Evolutionary conservation across 2,113 vertebrate species (phyloP).

Genomic region (Aplodontia rufa): DNA sequence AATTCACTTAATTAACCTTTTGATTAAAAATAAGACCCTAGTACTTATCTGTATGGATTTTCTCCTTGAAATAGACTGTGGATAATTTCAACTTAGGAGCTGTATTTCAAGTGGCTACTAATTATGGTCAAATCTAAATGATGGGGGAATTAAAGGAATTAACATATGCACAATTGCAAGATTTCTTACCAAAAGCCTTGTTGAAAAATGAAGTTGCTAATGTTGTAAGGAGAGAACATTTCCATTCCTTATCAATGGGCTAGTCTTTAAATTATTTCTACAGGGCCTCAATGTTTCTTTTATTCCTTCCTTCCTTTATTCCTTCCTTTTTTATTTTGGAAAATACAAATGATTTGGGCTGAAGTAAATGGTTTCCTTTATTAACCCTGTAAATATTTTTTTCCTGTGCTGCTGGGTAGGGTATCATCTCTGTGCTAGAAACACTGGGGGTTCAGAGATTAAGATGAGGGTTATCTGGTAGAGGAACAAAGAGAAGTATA

Average conservation of each 20-base stretch:
- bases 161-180: slow-evolving; percentile 20
- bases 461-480: neutral
- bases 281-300: neutral
- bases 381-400: slow-evolving; percentile 10
- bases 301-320: too few species aligned
- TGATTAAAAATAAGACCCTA: slow-evolving; percentile 69
- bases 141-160: slow-evolving; percentile 46
- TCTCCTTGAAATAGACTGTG: slow-evolving; percentile 51
- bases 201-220: slow-evolving; percentile 48
- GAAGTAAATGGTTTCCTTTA: slow-evolving; percentile 17
- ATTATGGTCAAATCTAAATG: slow-evolving; percentile 62
- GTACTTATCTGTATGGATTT: slow-evolving; percentile 73
- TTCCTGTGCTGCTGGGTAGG: neutral
- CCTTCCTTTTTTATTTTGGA: too few species aligned
- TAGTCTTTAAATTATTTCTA: slow-evolving; percentile 28
- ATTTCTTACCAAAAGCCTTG: slow-evolving; percentile 35
- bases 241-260: neutral
- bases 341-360: neutral
- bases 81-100: slow-evolving; percentile 63
- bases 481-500: neutral
- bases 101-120: slow-evolving; percentile 64
- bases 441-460: neutral
- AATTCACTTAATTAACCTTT: slow-evolving; percentile 75
- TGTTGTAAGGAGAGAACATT: neutral
- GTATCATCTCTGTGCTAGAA: slow-evolving; percentile 19